Evolutionary conservation across 2,113 vertebrate genomes (phyloP).

Genomic region (Micromys minutus): DNA sequence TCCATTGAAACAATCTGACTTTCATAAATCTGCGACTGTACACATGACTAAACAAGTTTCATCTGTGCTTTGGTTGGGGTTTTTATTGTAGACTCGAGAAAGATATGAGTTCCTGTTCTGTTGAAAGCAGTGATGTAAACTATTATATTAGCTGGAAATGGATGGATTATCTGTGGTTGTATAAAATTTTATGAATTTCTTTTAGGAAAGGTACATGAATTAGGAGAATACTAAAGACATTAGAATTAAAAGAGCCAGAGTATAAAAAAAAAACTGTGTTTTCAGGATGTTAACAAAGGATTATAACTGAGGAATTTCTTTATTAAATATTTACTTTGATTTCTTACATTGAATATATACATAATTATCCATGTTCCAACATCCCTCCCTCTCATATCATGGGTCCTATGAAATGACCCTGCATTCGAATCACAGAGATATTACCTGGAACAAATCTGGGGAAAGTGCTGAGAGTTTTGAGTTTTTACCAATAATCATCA

Average conservation of each 20-base stretch:
- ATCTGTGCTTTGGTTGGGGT: neutral
- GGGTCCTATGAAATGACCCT: neutral
- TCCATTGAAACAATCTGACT: neutral
- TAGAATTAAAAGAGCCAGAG: neutral
- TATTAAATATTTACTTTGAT: neutral
- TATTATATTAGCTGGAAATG: neutral
- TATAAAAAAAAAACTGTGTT: neutral
- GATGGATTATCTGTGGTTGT: neutral
- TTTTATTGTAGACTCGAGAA: neutral
- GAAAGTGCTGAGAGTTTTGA: neutral
- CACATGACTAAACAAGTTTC: neutral
- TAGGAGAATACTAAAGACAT: neutral
- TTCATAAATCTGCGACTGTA: slow-evolving; percentile 17
- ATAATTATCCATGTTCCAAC: neutral
- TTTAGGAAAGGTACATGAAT: neutral
- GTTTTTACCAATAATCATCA: neutral
- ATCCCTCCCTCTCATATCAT: neutral
- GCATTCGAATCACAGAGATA: neutral
- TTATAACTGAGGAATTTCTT: slow-evolving; percentile 20
- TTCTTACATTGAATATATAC: neutral
- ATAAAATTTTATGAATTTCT: slow-evolving; percentile 2
- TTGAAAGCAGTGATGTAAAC: neutral
- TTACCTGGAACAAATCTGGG: neutral
- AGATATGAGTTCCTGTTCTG: neutral
- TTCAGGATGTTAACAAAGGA: neutral